Evolutionary conservation across 2,888 invertebrate genomes (phyloP).

Genomic region (Drosophila emarginata): DNA sequence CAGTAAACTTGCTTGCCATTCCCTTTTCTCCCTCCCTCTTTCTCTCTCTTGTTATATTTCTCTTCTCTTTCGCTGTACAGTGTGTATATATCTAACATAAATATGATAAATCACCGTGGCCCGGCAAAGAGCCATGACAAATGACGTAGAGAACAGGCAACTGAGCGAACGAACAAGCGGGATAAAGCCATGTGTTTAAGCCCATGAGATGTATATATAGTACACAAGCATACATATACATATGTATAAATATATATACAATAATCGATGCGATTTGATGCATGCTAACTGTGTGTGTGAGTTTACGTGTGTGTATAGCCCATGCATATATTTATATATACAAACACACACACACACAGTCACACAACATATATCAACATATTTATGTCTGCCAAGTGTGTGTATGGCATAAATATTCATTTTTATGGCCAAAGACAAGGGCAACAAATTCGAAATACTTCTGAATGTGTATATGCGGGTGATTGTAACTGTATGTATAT

Average conservation of each 20-base stretch:
- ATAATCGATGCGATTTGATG: constrained; percentile 78
- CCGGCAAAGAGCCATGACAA: constrained; percentile 61
- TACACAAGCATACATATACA: not conserved
- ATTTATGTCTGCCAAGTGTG: constrained; percentile 57
- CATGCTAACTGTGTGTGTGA: constrained; percentile 47
- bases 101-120: constrained; percentile 73
- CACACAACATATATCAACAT: constrained; percentile 50
- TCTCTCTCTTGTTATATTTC: too few relatives aligned
- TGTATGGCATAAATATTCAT: constrained; percentile 74
- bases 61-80: not conserved
- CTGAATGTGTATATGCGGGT: not conserved
- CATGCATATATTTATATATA: constrained; percentile 34
- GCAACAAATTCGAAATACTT: constrained; percentile 32
- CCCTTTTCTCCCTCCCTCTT: not conserved
- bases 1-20: constrained; percentile 13
- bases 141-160: constrained; percentile 53
- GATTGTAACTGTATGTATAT: not conserved
- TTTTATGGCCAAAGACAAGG: constrained; percentile 71
- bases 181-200: constrained; percentile 42
- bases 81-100: constrained; percentile 52
- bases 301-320: constrained; percentile 14
- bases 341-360: constrained; percentile 7
- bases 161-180: not conserved
- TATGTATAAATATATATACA: constrained; percentile 38
- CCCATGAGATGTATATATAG: constrained; percentile 41